phyloP scores from a whole-genome alignment of 2,888 invertebrate genomes.

The Pterostichus niger region DNA sequence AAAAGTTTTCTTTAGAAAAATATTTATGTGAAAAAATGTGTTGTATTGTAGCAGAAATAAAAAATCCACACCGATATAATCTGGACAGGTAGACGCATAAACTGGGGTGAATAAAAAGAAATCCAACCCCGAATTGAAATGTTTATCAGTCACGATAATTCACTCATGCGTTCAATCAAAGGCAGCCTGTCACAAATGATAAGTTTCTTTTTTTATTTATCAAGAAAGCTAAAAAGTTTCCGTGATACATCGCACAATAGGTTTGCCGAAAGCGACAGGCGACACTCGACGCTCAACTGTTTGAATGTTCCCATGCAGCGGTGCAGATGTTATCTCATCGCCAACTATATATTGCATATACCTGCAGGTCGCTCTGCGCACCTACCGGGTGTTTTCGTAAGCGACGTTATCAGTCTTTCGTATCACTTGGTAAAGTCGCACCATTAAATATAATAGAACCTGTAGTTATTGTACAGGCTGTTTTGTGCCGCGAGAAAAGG shows the following conservation, averaged over 20 bases:
- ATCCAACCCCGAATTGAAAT: slow-evolving; percentile 45
- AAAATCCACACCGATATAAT: slow-evolving; percentile 9
- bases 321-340: slow-evolving; percentile 51
- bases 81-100: slow-evolving; percentile 21
- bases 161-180: slow-evolving; percentile 43
- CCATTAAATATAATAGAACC: slow-evolving; percentile 58
- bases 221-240: slow-evolving; percentile 59
- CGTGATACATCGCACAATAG: slow-evolving; percentile 57
- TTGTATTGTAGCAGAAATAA: not conserved
- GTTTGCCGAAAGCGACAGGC: slow-evolving; percentile 29
- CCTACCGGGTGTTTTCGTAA: slow-evolving; percentile 30
- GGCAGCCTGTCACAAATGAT: slow-evolving; percentile 53
- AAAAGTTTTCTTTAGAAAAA: too few relatives aligned
- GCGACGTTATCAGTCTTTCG: slow-evolving; percentile 36
- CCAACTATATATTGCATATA: slow-evolving; percentile 37
- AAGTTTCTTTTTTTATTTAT: slow-evolving; percentile 58
- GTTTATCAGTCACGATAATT: slow-evolving; percentile 53
- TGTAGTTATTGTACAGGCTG: slow-evolving; percentile 40
- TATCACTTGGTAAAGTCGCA: slow-evolving; percentile 36
- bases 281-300: slow-evolving; percentile 31
- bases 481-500: slow-evolving; percentile 11
- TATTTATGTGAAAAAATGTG: slow-evolving; percentile 21
- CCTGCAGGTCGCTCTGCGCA: slow-evolving; percentile 2
- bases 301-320: slow-evolving; percentile 40
- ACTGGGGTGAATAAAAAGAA: slow-evolving; percentile 27